Conservation (phyloP, 2,113 vertebrate species). For the Xenopus laevis region DNA sequence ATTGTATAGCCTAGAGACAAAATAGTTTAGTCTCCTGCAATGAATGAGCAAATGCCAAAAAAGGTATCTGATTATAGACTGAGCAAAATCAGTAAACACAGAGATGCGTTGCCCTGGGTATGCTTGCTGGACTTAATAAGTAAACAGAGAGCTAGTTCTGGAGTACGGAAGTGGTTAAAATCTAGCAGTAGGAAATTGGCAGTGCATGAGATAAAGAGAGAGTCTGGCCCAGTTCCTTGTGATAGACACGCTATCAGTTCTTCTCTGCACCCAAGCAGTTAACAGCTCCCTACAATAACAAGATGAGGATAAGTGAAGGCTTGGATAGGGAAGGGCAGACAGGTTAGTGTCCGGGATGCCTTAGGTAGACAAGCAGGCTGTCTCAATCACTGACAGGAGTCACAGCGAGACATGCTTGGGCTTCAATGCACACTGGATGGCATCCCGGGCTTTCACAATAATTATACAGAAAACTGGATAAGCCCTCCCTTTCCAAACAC, state of each 20-base stretch:
- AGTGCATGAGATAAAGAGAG: not conserved
- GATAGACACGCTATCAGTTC: conserved; percentile 35
- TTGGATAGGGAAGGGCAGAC: conserved; percentile 37
- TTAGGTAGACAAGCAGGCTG: conserved; percentile 36
- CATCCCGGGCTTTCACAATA: conserved; percentile 37
- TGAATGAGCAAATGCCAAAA: too few species aligned
- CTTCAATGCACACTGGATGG: conserved; percentile 19
- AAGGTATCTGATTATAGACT: too few species aligned
- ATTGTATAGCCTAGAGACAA: too few species aligned
- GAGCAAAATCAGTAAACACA: too few species aligned
- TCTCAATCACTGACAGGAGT: conserved; percentile 35
- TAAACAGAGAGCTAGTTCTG: not conserved
- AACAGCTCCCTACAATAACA: conserved; percentile 25
- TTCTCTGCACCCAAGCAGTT: conserved; percentile 24
- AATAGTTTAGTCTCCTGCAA: too few species aligned
- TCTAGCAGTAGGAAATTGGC: not conserved
- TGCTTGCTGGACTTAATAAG: too few species aligned
- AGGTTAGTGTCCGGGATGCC: conserved; percentile 34
- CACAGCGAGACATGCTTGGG: conserved; percentile 29
- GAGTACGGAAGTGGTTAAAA: not conserved
- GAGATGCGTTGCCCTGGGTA: too few species aligned
- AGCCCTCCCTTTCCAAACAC: conserved; percentile 24
- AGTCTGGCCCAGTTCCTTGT: conserved; percentile 15
- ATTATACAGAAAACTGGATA: conserved; percentile 39
- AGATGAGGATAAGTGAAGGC: conserved; percentile 33